Evolutionary conservation across 2,888 invertebrate species (phyloP), one percentile per base, ranked within the genome.

Genomic region (Ypsolopha scabrella): DNA sequence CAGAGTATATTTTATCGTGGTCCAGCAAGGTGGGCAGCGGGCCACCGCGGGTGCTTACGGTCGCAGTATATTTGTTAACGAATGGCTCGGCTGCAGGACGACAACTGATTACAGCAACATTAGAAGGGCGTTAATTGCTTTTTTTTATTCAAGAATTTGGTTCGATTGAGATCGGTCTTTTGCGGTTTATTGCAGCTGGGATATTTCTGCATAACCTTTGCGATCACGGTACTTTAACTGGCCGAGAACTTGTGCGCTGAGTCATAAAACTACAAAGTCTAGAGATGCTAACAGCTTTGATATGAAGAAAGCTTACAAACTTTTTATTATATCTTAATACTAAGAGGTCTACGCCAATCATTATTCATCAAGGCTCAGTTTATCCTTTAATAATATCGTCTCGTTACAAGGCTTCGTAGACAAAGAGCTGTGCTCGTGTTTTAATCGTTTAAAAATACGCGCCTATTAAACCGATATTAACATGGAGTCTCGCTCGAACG

Each of bases 381-480:
- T 62, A 56, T 61, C 58, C 58, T 63, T 65, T 63, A 68, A 65
- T 67, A 70, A 63, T 64, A 65, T 67, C 67, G 61, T 68, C 62
- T 63, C 60, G 59, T 59, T 59, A 60, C 56, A 53, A 52, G 52
- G 51, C 56, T 53, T 57, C 62, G 68, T 72, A 75, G 74, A 76
- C 72, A 73, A 75, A 72, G 72, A 62, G 58, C 57, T 55, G 55
- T 54, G 53, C 13, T 62, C 63, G 62, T 35, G 44, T 67, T 72
- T 76, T 73, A 76, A 75, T 78, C 74, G 75, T 67, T 67, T 64
- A 68, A 57, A 71, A 74, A 75, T 76, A 72, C 74, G 68, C 65
- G 63, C 72, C 72, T 72, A 77, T 80, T 75, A 78, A 75, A 79
- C 75, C 75, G 78, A 80, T 80, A 79, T 80, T 79, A 79, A 76